Percentiles rank a stretch among this genome's conserved stretches.
Evolutionary conservation across 30 jellyfish, hydroid and myxozoan species (phyloP).

Genomic region (Hydra vulgaris): DNA sequence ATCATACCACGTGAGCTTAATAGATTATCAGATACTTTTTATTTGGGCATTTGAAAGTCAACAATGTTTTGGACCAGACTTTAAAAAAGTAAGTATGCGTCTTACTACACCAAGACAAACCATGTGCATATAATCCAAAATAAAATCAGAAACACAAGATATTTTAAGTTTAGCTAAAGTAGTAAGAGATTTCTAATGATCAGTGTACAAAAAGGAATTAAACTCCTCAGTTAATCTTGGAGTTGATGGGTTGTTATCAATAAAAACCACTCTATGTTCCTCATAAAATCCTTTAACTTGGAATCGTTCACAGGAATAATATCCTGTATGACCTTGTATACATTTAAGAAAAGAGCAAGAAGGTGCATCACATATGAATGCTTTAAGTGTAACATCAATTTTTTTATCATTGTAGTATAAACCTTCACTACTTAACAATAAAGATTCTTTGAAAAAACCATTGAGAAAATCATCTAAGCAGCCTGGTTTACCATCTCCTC

Average conservation of each 20-base stretch:
- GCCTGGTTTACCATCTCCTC: no score
- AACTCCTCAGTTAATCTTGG: background rate
- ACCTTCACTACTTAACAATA: background rate
- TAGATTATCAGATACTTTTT: slow-evolving; percentile 22
- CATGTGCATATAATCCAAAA: background rate
- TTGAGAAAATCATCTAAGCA: no score
- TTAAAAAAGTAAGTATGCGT: slow-evolving; percentile 4
- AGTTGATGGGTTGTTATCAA: background rate
- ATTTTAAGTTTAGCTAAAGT: slow-evolving; percentile 13
- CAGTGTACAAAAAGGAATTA: slow-evolving; percentile 2
- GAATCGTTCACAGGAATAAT: slow-evolving; percentile 44
- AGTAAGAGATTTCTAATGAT: slow-evolving; percentile 5
- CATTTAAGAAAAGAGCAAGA: slow-evolving; percentile 35
- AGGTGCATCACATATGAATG: slow-evolving; percentile 40
- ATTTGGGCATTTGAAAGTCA: slow-evolving; percentile 17
- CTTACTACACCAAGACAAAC: slow-evolving; percentile 25
- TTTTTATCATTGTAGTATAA: background rate
- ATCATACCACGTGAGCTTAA: slow-evolving; percentile 2
- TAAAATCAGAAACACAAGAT: background rate
- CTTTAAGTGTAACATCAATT: background rate
- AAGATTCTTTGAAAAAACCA: no score
- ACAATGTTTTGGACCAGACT: slow-evolving; percentile 24
- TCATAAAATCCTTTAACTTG: slow-evolving; percentile 13
- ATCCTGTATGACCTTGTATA: slow-evolving; percentile 22
- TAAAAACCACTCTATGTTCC: background rate